phyloP scores from a whole-genome alignment of 1,140 invertebrate species.

The Vollenhovia emeryi region DNA sequence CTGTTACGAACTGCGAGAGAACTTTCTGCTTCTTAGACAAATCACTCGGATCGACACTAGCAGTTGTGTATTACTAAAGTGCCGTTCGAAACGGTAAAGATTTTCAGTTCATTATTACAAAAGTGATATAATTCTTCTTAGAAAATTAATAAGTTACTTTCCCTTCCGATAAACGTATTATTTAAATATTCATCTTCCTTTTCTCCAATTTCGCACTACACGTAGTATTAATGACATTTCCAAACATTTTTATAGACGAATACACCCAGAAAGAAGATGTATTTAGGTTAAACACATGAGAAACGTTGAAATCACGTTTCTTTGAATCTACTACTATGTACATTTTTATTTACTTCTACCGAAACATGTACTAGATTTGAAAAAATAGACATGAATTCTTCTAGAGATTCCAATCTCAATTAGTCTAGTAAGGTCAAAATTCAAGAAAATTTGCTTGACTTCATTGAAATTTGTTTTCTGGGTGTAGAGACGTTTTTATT shows the following conservation, averaged over 20 bases:
- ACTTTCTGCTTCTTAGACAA: background rate
- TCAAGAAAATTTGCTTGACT: too few relatives aligned
- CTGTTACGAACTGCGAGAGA: conserved; percentile 20
- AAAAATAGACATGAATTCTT: too few relatives aligned
- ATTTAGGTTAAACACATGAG: too few relatives aligned
- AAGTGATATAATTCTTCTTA: background rate
- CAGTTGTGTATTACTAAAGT: background rate
- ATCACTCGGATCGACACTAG: background rate
- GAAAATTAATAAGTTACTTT: background rate
- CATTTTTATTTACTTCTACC: too few relatives aligned
- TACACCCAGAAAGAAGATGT: too few relatives aligned
- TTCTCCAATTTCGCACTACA: background rate
- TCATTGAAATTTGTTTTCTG: too few relatives aligned
- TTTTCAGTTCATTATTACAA: background rate
- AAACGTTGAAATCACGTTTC: too few relatives aligned
- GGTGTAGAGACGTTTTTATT: background rate
- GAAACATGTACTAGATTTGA: too few relatives aligned
- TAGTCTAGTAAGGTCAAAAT: too few relatives aligned
- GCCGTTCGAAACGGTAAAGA: background rate
- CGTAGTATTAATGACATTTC: background rate
- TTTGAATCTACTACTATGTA: too few relatives aligned
- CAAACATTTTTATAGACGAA: background rate
- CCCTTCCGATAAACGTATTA: background rate
- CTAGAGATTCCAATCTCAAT: too few relatives aligned
- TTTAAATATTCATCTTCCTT: background rate